Percentiles rank a stretch among this genome's conserved stretches.
Evolutionary conservation across 1,140 invertebrate genomes (phyloP).

Genomic region (Habropoda laboriosa): DNA sequence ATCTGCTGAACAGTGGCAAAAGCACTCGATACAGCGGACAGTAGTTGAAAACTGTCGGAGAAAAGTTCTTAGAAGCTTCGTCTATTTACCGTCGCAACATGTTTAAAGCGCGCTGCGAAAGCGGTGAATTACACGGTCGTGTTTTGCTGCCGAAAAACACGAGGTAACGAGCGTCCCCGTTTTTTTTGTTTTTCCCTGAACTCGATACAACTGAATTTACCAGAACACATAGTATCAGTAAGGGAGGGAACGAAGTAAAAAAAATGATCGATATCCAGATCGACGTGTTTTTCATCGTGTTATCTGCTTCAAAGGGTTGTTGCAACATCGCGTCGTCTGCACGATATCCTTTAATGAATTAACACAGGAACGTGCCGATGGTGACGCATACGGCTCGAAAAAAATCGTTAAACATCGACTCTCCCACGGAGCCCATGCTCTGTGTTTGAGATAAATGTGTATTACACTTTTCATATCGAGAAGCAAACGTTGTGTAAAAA

Average conservation of each 20-base stretch:
- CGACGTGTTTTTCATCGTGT: neutral
- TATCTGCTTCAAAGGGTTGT: conserved; percentile 7
- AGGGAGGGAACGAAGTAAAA: neutral
- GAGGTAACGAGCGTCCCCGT: neutral
- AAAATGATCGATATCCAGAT: neutral
- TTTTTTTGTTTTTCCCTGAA: neutral
- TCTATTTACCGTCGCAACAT: no score
- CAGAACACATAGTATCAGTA: no score
- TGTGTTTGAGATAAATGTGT: conserved; percentile 16
- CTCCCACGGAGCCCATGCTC: neutral
- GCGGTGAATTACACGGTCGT: neutral
- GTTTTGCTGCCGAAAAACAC: neutral
- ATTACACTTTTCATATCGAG: conserved; percentile 16
- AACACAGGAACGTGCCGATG: neutral
- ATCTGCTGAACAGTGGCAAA: neutral
- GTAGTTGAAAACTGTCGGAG: neutral
- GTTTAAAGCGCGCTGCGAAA: neutral
- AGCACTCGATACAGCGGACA: neutral
- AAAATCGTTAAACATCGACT: conserved; percentile 46
- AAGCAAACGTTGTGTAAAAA: conserved; percentile 14
- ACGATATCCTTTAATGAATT: conserved; percentile 45
- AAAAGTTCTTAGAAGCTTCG: neutral
- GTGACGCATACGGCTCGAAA: conserved; percentile 25
- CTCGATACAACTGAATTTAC: conserved; percentile 4
- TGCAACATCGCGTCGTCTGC: conserved; percentile 20